Evolutionary conservation across 1,140 invertebrate species (phyloP).

Genomic region (Schmidtea mediterranea): DNA sequence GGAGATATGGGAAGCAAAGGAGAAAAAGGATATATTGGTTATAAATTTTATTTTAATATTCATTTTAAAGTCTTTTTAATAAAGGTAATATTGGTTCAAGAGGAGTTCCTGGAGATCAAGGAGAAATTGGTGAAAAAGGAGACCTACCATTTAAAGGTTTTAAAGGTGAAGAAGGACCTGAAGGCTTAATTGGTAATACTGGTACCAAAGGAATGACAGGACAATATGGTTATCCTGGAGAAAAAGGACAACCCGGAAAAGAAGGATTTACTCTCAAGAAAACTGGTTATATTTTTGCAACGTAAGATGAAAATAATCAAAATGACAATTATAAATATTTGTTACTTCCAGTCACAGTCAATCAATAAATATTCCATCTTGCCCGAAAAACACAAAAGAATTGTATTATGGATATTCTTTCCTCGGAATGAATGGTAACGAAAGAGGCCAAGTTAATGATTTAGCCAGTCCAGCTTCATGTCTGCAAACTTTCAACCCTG

Average conservation of each 20-base stretch:
- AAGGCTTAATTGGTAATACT: constrained; percentile 31
- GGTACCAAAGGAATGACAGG: constrained; percentile 15
- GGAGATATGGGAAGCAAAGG: too few relatives aligned
- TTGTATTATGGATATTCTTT: constrained; percentile 86
- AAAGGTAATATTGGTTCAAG: too few relatives aligned
- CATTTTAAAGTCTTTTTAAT: too few relatives aligned
- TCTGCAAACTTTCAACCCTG: constrained; percentile 20
- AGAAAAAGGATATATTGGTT: too few relatives aligned
- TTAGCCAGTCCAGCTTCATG: constrained; percentile 40
- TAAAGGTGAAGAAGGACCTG: constrained; percentile 27
- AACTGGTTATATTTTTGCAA: constrained; percentile 34
- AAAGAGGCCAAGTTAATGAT: constrained; percentile 66
- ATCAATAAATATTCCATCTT: constrained; percentile 47
- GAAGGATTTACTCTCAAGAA: constrained; percentile 25
- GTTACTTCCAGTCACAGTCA: constrained; percentile 47
- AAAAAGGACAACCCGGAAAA: constrained; percentile 11
- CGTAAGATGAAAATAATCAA: too few relatives aligned
- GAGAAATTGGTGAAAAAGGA: constrained; percentile 12
- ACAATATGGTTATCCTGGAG: constrained; percentile 39
- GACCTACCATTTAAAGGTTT: constrained; percentile 6
- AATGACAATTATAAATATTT: background rate
- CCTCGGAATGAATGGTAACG: constrained; percentile 67
- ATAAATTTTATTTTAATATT: too few relatives aligned
- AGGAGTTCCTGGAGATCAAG: too few relatives aligned
- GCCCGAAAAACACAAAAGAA: constrained; percentile 49